Evolutionary conservation across 2,888 invertebrate species (phyloP).

Genomic region (Sesia bembeciformis): DNA sequence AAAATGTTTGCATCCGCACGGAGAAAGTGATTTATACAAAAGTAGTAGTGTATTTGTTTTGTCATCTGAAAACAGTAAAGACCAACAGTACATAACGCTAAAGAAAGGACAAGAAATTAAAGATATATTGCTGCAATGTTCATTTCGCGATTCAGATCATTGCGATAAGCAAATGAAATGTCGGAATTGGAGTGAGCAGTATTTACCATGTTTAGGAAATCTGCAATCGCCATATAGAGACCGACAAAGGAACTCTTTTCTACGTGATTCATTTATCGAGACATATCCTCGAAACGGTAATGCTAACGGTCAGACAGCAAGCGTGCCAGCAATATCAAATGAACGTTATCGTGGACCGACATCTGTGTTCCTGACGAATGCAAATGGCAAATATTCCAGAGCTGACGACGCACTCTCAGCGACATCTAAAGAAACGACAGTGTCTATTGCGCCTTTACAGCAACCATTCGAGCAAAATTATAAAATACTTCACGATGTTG

Average conservation of each 20-base stretch:
- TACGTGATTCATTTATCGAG: slow-evolving; percentile 66
- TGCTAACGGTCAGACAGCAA: slow-evolving; percentile 53
- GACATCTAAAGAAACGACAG: not conserved
- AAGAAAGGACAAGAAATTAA: slow-evolving; percentile 26
- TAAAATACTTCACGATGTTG: not conserved
- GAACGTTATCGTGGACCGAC: slow-evolving; percentile 50
- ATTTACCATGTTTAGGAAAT: slow-evolving; percentile 38
- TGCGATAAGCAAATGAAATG: slow-evolving; percentile 23
- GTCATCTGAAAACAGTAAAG: slow-evolving; percentile 16
- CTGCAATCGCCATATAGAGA: slow-evolving; percentile 36
- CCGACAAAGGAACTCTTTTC: slow-evolving; percentile 56
- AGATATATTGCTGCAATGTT: slow-evolving; percentile 22
- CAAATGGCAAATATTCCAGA: slow-evolving; percentile 48
- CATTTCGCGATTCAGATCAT: slow-evolving; percentile 23
- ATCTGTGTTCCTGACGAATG: slow-evolving; percentile 58
- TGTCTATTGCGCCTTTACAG: not conserved
- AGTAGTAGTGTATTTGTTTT: slow-evolving; percentile 23
- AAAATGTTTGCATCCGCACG: slow-evolving; percentile 3
- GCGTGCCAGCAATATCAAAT: slow-evolving; percentile 64
- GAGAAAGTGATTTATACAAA: slow-evolving; percentile 10
- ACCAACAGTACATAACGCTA: slow-evolving; percentile 28
- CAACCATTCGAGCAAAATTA: not conserved
- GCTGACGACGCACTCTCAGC: slow-evolving; percentile 26
- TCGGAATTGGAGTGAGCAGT: slow-evolving; percentile 30
- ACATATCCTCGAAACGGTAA: slow-evolving; percentile 62